Evolutionary conservation across 30 jellyfish, hydroid and myxozoan species (phyloP).

Genomic region (Chrysaora quinquecirrha): DNA sequence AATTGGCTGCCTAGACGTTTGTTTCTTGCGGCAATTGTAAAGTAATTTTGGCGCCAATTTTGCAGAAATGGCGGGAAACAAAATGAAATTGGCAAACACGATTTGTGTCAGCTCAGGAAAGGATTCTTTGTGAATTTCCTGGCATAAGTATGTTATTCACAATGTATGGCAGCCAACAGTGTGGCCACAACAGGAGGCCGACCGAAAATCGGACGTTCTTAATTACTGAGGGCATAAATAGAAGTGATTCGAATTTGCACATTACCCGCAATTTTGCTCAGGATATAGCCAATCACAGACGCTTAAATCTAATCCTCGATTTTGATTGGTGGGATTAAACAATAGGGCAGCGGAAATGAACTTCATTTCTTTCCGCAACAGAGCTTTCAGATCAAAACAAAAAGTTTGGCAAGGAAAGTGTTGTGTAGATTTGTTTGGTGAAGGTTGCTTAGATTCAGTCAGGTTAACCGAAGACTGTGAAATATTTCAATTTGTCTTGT

Average conservation of each 20-base stretch:
- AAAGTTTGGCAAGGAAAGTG: not conserved
- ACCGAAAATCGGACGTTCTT: not conserved
- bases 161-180: too few species aligned
- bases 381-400: slow-evolving; percentile 53
- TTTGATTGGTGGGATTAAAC: slow-evolving; percentile 53
- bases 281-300: not conserved
- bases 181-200: not conserved
- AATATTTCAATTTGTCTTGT: not conserved
- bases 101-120: too few species aligned
- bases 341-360: slow-evolving; percentile 19
- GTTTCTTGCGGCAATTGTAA: too few species aligned
- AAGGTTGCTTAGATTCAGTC: not conserved
- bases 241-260: not conserved
- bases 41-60: not conserved
- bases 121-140: too few species aligned
- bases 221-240: too few species aligned
- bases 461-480: not conserved
- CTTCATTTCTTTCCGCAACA: slow-evolving; percentile 58
- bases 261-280: slow-evolving; percentile 5
- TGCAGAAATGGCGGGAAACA: not conserved
- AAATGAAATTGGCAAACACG: too few species aligned
- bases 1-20: too few species aligned
- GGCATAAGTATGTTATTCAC: too few species aligned
- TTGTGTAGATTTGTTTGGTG: not conserved
- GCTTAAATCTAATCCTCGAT: not conserved